phyloP scores from a whole-genome alignment of 2,888 invertebrate species.

The Apamea epomidion region DNA sequence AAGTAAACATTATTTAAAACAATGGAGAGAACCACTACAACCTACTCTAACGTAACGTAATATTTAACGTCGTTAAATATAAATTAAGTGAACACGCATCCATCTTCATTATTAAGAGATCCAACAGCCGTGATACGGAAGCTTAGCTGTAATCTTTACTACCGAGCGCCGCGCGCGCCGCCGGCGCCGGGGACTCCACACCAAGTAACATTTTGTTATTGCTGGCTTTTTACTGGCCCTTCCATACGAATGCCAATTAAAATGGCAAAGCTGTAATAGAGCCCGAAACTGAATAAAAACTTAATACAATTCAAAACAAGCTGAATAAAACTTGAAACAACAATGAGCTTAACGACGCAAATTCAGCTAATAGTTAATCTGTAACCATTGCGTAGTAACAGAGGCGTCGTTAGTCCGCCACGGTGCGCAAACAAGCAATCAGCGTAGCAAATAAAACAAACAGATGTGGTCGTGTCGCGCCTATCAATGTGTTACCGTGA shows the following conservation, averaged over 20 bases:
- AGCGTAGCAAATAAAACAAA: slow-evolving; percentile 67
- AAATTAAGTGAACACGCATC: slow-evolving; percentile 60
- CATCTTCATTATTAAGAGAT: slow-evolving; percentile 66
- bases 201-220: slow-evolving; percentile 35
- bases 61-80: slow-evolving; percentile 51
- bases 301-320: slow-evolving; percentile 39
- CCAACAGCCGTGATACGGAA: slow-evolving; percentile 49
- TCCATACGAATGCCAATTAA: slow-evolving; percentile 7
- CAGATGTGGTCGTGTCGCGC: slow-evolving; percentile 64
- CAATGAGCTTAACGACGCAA: slow-evolving; percentile 40
- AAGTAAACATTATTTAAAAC: slow-evolving; percentile 17
- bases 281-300: slow-evolving; percentile 30
- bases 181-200: slow-evolving; percentile 14
- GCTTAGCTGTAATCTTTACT: slow-evolving; percentile 54
- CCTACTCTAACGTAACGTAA: background rate
- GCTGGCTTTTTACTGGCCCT: slow-evolving; percentile 17
- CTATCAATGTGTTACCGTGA: slow-evolving; percentile 64
- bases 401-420: slow-evolving; percentile 60
- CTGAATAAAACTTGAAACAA: slow-evolving; percentile 34
- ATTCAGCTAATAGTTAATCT: slow-evolving; percentile 56
- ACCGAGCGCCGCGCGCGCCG: background rate
- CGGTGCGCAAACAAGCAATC: slow-evolving; percentile 68
- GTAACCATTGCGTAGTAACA: slow-evolving; percentile 64
- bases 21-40: slow-evolving; percentile 8
- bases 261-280: slow-evolving; percentile 24